Evolutionary conservation across 30 jellyfish, hydroid and myxozoan species (phyloP), one percentile per base, ranked within the genome.

Genomic region (Turritopsis dohrnii): DNA sequence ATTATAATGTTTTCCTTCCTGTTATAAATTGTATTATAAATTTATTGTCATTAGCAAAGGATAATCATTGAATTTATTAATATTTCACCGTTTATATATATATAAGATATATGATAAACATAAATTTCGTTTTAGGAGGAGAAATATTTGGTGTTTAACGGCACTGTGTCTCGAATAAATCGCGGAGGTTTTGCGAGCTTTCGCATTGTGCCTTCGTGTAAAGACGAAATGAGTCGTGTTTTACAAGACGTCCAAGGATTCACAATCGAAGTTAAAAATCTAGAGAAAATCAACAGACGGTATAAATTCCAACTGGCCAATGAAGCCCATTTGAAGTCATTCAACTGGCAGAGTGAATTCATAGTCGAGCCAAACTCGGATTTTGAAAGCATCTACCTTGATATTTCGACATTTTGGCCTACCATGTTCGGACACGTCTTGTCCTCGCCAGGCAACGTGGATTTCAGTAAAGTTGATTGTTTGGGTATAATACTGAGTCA

Each of bases 111-210:
- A n/a, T n/a, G n/a, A n/a, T n/a, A n/a, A n/a, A n/a, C n/a, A n/a
- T n/a, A n/a, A n/a, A n/a, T 41, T 41, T 41, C 13, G 5, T 29
- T 74, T 19, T 3, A 74, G 83, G 65, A 81, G 0, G 54, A 81
- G 16, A 30, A 60, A 24, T 81, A 81, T 66, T 28, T 81, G n/a
- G 52, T 30, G 19, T 93, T 93, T 52, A 71, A 71, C 0, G 98
- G 98, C 31, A 54, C 81, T 24, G 82, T 93, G 27, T 75, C 92
- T 52, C 71, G 95, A 17, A 79, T 20, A 16, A 82, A 86, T 22
- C 82, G 85, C 20, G 98, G 98, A 53, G 98, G 98, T 9, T 93
- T 93, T 82, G 94, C 98, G 0, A 93, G 98, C 66, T 84, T 93
- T 13, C 83, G 96, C 25, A 80, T 93, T 69, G 89, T 85, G 65